These are phyloP conservation scores for Charina bottae DNA, from an alignment of 2,113 vertebrate genomes.

Conservation along the genomic window DNA sequence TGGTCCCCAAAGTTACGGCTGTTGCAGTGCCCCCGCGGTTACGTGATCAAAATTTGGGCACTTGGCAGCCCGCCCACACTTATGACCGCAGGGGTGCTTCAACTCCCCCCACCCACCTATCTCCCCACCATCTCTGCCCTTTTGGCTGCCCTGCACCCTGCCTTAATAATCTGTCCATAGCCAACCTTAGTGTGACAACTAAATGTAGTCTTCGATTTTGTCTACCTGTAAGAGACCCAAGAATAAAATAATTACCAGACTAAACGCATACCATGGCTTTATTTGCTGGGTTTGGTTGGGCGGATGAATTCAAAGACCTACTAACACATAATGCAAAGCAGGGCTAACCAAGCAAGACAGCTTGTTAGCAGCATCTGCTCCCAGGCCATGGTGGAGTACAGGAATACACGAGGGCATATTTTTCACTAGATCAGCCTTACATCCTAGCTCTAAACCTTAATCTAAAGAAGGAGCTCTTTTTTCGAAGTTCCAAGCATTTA, in stretches of 20 bases:
- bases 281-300: neutral
- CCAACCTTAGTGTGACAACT: neutral
- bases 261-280: neutral
- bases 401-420: neutral
- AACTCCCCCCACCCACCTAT: no score
- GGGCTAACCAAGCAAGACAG: neutral
- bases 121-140: no score
- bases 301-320: neutral
- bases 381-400: neutral
- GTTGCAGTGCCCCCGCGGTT: no score
- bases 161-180: neutral
- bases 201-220: neutral
- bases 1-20: no score
- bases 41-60: no score
- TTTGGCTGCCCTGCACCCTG: no score
- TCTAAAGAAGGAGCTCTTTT: neutral
- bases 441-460: neutral
- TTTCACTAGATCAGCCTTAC: neutral
- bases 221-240: neutral
- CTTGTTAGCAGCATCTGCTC: neutral
- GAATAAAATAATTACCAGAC: neutral
- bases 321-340: neutral
- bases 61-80: no score
- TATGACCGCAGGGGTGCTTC: no score
- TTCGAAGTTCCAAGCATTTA: neutral